A percentile compares a stretch with the other conserved stretches of the same genome.
Evolutionary conservation across 2,797 vertebrate genomes (phyloP).

Genomic region (Graptemys geographica): DNA sequence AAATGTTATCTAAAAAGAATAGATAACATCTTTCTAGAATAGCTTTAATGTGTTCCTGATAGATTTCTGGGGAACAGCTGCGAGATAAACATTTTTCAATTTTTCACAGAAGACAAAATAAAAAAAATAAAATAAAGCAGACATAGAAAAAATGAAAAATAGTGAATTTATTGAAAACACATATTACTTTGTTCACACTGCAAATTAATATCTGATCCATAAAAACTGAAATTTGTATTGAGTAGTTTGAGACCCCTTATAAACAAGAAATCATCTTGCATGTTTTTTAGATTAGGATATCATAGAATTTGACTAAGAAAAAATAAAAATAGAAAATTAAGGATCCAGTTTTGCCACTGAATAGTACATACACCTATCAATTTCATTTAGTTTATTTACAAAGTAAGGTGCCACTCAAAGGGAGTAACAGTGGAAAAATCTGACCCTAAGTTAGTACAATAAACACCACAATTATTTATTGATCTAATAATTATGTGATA

Average conservation of each 20-base stretch:
- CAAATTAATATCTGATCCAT: not conserved
- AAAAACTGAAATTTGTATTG: not conserved
- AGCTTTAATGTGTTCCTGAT: not conserved
- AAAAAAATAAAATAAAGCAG: not conserved
- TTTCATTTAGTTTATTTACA: not conserved
- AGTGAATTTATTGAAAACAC: not conserved
- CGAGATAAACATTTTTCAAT: not conserved
- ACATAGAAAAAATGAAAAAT: accelerated
- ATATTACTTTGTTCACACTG: not conserved
- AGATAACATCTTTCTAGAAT: not conserved
- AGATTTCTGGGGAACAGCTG: accelerated
- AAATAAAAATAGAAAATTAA: accelerated
- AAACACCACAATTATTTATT: not conserved
- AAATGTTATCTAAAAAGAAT: not conserved
- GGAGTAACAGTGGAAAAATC: conserved; percentile 19
- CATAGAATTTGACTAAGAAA: not conserved
- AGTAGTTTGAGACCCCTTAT: not conserved
- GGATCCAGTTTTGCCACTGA: accelerated
- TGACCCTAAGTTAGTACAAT: not conserved
- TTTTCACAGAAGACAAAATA: accelerated
- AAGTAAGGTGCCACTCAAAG: not conserved
- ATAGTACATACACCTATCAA: not conserved
- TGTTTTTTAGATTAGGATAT: not conserved
- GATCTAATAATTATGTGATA: not conserved
- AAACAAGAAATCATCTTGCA: not conserved